Evolutionary conservation across 2,797 vertebrate genomes (phyloP).

Genomic region (Smutsia temminckii): DNA sequence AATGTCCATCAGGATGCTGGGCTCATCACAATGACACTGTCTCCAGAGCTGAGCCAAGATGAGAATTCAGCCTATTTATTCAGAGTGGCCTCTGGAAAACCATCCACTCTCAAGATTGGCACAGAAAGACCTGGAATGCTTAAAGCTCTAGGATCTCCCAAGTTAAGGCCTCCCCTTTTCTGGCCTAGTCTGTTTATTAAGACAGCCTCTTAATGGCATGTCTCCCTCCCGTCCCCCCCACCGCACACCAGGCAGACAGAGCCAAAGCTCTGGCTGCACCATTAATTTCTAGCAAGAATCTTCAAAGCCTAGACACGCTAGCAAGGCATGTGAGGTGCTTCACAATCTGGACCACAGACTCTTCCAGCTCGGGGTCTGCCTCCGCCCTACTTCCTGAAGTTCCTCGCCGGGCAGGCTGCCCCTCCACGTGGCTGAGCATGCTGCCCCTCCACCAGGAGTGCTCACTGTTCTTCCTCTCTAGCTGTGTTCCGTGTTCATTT

Average conservation of each 20-base stretch:
- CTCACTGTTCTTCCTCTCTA: background rate
- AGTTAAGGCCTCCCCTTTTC: background rate
- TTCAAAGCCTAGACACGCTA: background rate
- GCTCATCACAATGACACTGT: background rate
- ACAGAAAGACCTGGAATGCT: background rate
- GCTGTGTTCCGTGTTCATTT: background rate
- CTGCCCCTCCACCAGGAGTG: background rate
- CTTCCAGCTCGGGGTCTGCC: background rate
- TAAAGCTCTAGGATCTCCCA: background rate
- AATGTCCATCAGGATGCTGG: background rate
- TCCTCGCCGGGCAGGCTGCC: background rate
- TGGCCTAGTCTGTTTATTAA: background rate
- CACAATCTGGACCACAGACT: background rate
- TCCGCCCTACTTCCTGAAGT: background rate
- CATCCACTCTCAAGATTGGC: background rate
- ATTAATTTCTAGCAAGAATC: background rate
- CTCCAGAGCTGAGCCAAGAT: background rate
- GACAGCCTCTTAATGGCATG: background rate
- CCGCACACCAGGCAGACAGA: background rate
- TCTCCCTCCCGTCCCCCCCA: background rate
- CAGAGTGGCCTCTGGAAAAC: background rate
- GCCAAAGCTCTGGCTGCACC: background rate
- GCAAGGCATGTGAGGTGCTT: background rate
- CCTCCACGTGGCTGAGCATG: background rate
- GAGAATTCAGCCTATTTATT: background rate